These are phyloP conservation scores for Herminia tarsipennalis DNA, from an alignment of 2,888 invertebrate species.

Conservation along the genomic window DNA sequence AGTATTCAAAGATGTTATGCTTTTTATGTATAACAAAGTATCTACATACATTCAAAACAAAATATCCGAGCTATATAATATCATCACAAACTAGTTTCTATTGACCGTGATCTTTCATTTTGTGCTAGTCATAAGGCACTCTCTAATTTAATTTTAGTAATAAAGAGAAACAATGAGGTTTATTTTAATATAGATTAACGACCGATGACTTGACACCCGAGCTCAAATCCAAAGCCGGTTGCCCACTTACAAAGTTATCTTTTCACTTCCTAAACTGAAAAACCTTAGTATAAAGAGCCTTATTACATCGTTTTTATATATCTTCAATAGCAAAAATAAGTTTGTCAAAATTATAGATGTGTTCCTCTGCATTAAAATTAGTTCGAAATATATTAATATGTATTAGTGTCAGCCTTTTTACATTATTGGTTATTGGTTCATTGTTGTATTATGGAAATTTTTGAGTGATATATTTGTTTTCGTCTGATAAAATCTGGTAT, in stretches of 20 bases:
- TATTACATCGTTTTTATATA: conserved; percentile 4
- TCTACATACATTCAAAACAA: conserved; percentile 14
- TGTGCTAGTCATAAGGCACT: conserved; percentile 46
- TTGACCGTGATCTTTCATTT: conserved; percentile 29
- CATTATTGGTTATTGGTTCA: conserved; percentile 79
- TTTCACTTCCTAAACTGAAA: conserved; percentile 7
- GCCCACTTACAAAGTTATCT: conserved; percentile 36
- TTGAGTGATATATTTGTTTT: conserved; percentile 58
- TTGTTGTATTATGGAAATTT: conserved; percentile 75
- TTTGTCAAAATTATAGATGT: conserved; percentile 53
- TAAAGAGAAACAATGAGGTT: conserved; percentile 78
- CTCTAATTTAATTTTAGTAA: conserved; percentile 71
- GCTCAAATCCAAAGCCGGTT: conserved; percentile 52
- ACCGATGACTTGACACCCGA: conserved; percentile 80
- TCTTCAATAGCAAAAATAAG: conserved; percentile 8
- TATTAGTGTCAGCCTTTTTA: conserved; percentile 77
- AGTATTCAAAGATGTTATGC: too few relatives aligned
- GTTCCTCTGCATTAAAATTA: conserved; percentile 71
- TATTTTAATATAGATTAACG: conserved; percentile 84
- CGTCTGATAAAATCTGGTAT: conserved; percentile 34
- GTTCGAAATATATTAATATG: conserved; percentile 77
- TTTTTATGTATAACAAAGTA: too few relatives aligned
- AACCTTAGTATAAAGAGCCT: conserved; percentile 10
- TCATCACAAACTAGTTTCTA: conserved; percentile 26
- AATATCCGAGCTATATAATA: too few relatives aligned